phyloP scores from a whole-genome alignment of 1,140 invertebrate species.

The Nasonia longicornis region DNA sequence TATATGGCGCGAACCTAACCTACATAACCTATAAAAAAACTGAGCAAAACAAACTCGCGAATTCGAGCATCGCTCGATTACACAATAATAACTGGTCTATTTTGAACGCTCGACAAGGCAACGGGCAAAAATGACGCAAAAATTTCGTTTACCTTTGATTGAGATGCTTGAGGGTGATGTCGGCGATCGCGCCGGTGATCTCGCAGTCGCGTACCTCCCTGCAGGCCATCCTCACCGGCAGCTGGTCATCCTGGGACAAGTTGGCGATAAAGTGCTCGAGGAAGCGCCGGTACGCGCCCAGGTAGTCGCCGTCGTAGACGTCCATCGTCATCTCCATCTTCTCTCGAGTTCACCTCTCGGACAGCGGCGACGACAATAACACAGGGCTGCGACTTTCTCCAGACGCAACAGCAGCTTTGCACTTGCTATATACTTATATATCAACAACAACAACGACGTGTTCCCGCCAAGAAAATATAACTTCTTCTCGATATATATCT shows the following conservation, averaged over 20 bases:
- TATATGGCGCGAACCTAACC: constrained; percentile 24
- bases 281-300: constrained; percentile 76
- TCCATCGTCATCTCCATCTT: constrained; percentile 39
- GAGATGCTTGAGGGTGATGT: constrained; percentile 83
- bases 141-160: constrained; percentile 73
- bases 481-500: not conserved
- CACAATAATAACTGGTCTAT: not conserved
- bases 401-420: not conserved
- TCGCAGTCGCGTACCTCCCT: constrained; percentile 78
- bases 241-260: constrained; percentile 75
- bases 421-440: not conserved
- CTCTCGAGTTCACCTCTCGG: not conserved
- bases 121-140: not conserved
- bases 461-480: constrained; percentile 33
- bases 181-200: constrained; percentile 80
- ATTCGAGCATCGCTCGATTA: constrained; percentile 23
- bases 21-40: constrained; percentile 38
- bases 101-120: not conserved
- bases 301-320: constrained; percentile 73
- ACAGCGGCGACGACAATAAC: not conserved
- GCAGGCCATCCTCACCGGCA: constrained; percentile 78
- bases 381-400: not conserved
- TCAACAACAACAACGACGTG: not conserved
- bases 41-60: constrained; percentile 6
- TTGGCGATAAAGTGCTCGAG: constrained; percentile 77